These are phyloP conservation scores for Anoplophora glabripennis DNA, from an alignment of 1,140 invertebrate genomes.

Conservation along the genomic window DNA sequence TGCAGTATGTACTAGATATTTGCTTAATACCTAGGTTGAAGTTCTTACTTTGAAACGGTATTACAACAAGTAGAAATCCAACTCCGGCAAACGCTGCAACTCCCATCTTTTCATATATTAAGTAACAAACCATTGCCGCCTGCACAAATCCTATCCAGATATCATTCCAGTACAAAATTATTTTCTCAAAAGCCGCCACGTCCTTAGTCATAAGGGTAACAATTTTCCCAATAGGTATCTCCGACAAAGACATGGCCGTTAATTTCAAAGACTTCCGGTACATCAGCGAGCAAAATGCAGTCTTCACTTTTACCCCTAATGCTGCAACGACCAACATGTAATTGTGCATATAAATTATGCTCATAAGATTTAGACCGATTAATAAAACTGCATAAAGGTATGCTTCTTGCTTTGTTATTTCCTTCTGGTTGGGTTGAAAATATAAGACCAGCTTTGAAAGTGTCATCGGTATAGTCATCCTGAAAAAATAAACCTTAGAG, in stretches of 20 bases:
- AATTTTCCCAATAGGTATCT: slow-evolving; percentile 83
- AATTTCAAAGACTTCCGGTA: slow-evolving; percentile 78
- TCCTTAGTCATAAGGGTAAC: slow-evolving; percentile 92
- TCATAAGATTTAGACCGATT: slow-evolving; percentile 16
- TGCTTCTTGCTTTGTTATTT: slow-evolving; percentile 19
- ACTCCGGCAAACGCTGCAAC: slow-evolving; percentile 75
- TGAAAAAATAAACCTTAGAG: slow-evolving; percentile 20
- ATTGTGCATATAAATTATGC: slow-evolving; percentile 56
- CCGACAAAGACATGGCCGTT: slow-evolving; percentile 66
- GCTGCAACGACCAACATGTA: slow-evolving; percentile 71
- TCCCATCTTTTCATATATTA: slow-evolving; percentile 74
- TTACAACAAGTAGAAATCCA: slow-evolving; percentile 70
- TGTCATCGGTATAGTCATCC: slow-evolving; percentile 26
- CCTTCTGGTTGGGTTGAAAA: slow-evolving; percentile 48
- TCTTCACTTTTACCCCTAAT: slow-evolving; percentile 75
- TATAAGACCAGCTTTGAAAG: slow-evolving; percentile 28
- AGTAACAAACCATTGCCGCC: slow-evolving; percentile 69
- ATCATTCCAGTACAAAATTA: slow-evolving; percentile 59
- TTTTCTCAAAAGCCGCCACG: slow-evolving; percentile 68
- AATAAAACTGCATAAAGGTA: slow-evolving; percentile 21
- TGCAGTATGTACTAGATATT: no score
- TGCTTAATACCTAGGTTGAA: no score
- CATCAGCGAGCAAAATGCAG: slow-evolving; percentile 75
- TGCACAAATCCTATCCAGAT: slow-evolving; percentile 80
- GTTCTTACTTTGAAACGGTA: slow-evolving; percentile 74